These are phyloP conservation scores for Xestobium rufovillosum DNA, from an alignment of 2,888 invertebrate species.

Conservation along the genomic window DNA sequence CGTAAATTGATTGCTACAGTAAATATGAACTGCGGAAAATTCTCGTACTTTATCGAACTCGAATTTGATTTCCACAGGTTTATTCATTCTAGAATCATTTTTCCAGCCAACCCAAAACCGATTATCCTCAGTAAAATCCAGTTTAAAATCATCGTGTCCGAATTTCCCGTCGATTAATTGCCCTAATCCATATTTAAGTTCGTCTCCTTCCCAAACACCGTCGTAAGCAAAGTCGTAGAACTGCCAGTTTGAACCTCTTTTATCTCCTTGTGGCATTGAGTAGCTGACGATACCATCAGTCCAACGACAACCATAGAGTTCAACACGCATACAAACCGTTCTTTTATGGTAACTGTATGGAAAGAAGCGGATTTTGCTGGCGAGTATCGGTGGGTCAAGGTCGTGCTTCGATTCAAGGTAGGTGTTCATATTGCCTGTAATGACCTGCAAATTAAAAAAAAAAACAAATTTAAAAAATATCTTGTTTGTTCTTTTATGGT, in stretches of 20 bases:
- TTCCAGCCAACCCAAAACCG: constrained; percentile 91
- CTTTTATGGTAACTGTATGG: constrained; percentile 78
- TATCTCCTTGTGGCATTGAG: constrained; percentile 82
- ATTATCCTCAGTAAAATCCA: constrained; percentile 50
- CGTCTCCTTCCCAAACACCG: constrained; percentile 65
- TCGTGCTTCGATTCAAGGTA: constrained; percentile 71
- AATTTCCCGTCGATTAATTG: constrained; percentile 77
- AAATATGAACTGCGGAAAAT: constrained; percentile 75
- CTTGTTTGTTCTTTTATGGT: too few species aligned
- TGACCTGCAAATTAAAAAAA: constrained; percentile 53
- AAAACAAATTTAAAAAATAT: too few species aligned
- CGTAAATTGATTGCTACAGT: constrained; percentile 78
- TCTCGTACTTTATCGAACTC: constrained; percentile 84
- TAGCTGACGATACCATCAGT: constrained; percentile 79
- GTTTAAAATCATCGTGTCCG: constrained; percentile 68
- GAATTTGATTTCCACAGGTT: constrained; percentile 62
- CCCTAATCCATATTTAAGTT: constrained; percentile 71
- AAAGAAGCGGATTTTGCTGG: constrained; percentile 74
- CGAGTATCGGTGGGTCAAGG: constrained; percentile 78
- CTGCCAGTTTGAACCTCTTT: constrained; percentile 70
- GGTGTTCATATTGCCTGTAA: constrained; percentile 78
- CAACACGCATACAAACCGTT: constrained; percentile 87
- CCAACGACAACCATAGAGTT: constrained; percentile 83
- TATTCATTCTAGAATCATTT: constrained; percentile 60
- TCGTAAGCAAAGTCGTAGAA: constrained; percentile 82